Base-by-base conservation (phyloP, 1,140 invertebrate genomes). In the Chelonus insularis region DNA sequence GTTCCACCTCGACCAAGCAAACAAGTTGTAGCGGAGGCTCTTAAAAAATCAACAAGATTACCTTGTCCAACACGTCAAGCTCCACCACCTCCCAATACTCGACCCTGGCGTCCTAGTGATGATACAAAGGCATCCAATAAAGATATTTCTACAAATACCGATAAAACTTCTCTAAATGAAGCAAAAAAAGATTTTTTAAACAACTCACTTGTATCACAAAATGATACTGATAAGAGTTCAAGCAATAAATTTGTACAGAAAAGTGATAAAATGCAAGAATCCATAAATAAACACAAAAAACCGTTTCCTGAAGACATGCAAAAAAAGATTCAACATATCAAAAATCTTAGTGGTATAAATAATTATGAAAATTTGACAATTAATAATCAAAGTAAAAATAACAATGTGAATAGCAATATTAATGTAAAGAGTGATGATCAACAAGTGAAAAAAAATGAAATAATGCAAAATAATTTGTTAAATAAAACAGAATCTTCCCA, bases 1-100 rank as follows among this genome's bases (percentile, higher is more conserved):
- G 87, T 89, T 45, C 89, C 89, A n/a, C 88, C 89, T 20, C 78
- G 88, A 56, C 89, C 89, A 11, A 88, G 86, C 70, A 84, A 87
- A 70, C 86, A 84, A 70, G 79, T 89, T 68, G 86, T 89, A 32
- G 86, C 86, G 1, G 88, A 89, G 72, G 87, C 88, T 5, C 78
- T 89, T 43, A 87, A 88, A 34, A 87, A 86, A 77, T 83, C 64
- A 70, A 84, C 64, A 76, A 83, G 68, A 76, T 84, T 71, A 72
- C 85, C 68, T 72, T 86, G 75, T 76, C 83, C 75, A 67, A 83
- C 73, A 14, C 80, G 85, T 18, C 78, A 78, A 45, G 76, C 77
- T 12, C 81, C 78, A 7, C 76, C 79, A 7, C 77, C 78, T 20
- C 81, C 84, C 41, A 79, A 77, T 60, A 75, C 72, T 37, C 75